Evolutionary conservation across 2,888 invertebrate genomes (phyloP).

Genomic region (Heliconius sara): DNA sequence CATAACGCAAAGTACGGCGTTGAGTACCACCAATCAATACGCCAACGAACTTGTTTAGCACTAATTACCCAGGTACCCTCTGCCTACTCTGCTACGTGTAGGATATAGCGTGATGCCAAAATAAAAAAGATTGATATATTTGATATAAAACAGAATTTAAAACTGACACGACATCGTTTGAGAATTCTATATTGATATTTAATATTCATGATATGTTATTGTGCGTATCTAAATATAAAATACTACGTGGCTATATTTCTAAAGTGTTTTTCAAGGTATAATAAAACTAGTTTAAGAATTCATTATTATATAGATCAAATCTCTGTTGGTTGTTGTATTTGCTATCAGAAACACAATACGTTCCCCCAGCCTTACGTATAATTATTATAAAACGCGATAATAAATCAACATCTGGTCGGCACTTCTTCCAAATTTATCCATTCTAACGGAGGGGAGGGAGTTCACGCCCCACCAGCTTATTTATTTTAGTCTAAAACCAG

Average conservation of each 20-base stretch:
- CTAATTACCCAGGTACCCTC: too few relatives aligned
- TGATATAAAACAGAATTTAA: neutral
- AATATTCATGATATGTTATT: neutral
- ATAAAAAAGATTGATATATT: neutral
- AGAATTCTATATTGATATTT: neutral
- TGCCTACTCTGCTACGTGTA: too few relatives aligned
- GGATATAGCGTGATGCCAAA: too few relatives aligned
- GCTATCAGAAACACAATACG: conserved; percentile 58
- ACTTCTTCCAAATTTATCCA: conserved; percentile 78
- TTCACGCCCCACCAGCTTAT: conserved; percentile 70
- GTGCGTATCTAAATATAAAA: neutral
- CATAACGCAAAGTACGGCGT: too few relatives aligned
- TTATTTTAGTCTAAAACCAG: conserved; percentile 76
- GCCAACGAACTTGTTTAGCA: too few relatives aligned
- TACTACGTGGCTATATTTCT: neutral
- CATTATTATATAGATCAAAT: conserved; percentile 33
- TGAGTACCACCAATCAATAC: too few relatives aligned
- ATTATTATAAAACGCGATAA: conserved; percentile 81
- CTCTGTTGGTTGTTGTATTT: conserved; percentile 34
- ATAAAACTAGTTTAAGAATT: conserved; percentile 27
- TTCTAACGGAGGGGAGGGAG: conserved; percentile 55
- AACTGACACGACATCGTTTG: neutral
- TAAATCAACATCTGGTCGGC: conserved; percentile 81
- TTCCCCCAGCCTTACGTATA: conserved; percentile 64
- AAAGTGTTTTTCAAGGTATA: neutral